A percentile compares a stretch with the other conserved stretches of the same genome.
Conservation (phyloP, 2,797 vertebrate species). For the Sarcophilus harrisii region DNA sequence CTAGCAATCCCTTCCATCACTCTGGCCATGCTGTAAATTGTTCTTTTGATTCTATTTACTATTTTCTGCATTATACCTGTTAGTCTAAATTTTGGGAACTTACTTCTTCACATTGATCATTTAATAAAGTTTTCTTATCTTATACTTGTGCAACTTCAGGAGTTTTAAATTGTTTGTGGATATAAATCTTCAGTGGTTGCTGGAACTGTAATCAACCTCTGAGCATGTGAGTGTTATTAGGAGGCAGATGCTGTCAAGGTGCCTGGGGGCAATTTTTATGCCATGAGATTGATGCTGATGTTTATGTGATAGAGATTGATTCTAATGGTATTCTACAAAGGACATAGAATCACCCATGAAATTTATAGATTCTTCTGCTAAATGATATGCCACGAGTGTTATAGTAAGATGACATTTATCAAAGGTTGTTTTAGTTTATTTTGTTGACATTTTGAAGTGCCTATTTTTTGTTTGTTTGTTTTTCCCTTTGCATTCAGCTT, state of each 20-base stretch:
- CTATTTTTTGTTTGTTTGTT: background rate
- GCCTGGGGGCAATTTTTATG: background rate
- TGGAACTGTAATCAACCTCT: background rate
- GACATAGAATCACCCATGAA: background rate
- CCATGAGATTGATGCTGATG: conserved; percentile 43
- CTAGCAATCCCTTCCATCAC: background rate
- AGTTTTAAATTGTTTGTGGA: background rate
- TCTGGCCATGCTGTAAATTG: background rate
- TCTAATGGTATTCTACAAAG: conserved; percentile 36
- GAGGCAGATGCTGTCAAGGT: background rate
- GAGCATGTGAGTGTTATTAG: conserved; percentile 39
- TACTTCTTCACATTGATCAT: background rate
- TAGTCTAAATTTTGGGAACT: background rate
- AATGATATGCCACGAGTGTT: background rate
- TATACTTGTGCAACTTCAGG: background rate
- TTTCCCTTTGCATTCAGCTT: background rate
- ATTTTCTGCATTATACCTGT: background rate
- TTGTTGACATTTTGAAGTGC: conserved; percentile 28
- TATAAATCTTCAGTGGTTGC: background rate
- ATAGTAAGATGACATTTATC: background rate
- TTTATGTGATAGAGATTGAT: conserved; percentile 35
- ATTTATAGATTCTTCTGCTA: conserved; percentile 1
- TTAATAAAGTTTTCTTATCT: background rate
- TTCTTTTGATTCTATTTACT: background rate
- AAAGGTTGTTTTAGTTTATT: conserved; percentile 19